Base-by-base conservation (phyloP, 2,113 vertebrate species). In the Callaeas wilsoni region DNA sequence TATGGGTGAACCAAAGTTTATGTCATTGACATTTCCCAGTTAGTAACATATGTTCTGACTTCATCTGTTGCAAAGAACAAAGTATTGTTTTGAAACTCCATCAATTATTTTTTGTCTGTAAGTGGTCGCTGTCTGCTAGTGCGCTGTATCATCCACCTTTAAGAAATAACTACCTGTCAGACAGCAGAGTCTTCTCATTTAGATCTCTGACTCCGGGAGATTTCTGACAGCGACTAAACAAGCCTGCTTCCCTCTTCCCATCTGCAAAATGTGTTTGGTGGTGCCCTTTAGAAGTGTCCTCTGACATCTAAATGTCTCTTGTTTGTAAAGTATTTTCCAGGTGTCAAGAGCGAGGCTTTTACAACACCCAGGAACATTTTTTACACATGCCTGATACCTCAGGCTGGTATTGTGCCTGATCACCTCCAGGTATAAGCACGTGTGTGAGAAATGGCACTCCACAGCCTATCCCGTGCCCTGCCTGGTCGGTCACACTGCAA, bases 401-500 rank as follows among this genome's bases (percentile, higher is more conserved):
- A 62, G 53, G n/a, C 26, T 29, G 0, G 1, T 42, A 9, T 67
- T 76, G 29, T 77, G 23, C n/a, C 42, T 2, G 0, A 27, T 7
- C 33, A 64, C 19, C 13, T 77, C 30, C 63, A 74, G 25, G 20
- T 13, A 13, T 17, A 35, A 53, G 14, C 17, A 70, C 30, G 33
- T 12, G 15, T 27, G 55, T 30, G 81, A 41, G 53, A 59, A 49
- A 23, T 23, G 47, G 27, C n/a, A 12, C 29, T 50, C 27, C 37
- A 35, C 27, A 52, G 63, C 6, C 0, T 10, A 3, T 10, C 26
- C 52, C 27, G 16, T 42, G 26, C 18, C 63, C 64, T n/a, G 33
- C 7, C 39, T 8, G 2, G 17, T 25, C 2, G 1, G 7, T 73
- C 13, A 16, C 4, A 0, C 29, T 5, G 1, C 30, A 7, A 2